Percentiles rank a stretch among this genome's conserved stretches.
Conservation (phyloP, 2,797 vertebrate genomes). For the Nasua narica region DNA sequence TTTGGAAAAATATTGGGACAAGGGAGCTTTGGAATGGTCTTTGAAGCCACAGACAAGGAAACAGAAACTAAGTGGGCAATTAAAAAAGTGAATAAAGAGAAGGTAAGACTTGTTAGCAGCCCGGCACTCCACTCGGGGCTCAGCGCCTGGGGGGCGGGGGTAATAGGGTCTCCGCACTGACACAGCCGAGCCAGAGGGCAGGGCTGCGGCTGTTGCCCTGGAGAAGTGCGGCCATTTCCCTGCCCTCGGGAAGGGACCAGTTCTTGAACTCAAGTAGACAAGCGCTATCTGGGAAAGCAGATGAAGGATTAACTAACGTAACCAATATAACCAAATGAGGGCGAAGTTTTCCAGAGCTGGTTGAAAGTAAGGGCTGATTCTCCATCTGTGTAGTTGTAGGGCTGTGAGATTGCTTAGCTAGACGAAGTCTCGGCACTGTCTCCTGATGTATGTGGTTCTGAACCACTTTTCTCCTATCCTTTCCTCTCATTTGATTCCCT, state of each 20-base stretch:
- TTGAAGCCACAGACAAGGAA: conserved; percentile 87
- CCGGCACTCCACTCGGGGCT: not conserved
- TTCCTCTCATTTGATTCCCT: not conserved
- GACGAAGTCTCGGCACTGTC: not conserved
- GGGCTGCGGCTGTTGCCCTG: not conserved
- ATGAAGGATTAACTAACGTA: not conserved
- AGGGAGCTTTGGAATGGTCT: conserved; percentile 90
- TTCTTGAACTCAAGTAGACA: not conserved
- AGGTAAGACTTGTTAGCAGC: conserved; percentile 76
- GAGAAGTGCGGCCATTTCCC: not conserved
- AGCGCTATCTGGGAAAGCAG: not conserved
- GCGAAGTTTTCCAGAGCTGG: not conserved
- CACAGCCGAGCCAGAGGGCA: not conserved
- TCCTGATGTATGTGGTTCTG: not conserved
- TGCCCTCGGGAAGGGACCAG: not conserved
- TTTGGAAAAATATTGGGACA: conserved; percentile 90
- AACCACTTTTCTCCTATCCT: not conserved
- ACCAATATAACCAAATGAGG: not conserved
- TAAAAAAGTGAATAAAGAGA: conserved; percentile 90
- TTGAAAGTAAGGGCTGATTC: not conserved
- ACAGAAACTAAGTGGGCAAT: conserved; percentile 88
- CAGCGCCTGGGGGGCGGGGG: too few species aligned
- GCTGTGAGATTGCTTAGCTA: not conserved
- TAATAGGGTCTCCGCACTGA: not conserved
- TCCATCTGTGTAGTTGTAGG: not conserved